Evolutionary conservation across 2,888 invertebrate genomes (phyloP), one percentile per base, ranked within the genome.

Genomic region (Laspeyria flexula): DNA sequence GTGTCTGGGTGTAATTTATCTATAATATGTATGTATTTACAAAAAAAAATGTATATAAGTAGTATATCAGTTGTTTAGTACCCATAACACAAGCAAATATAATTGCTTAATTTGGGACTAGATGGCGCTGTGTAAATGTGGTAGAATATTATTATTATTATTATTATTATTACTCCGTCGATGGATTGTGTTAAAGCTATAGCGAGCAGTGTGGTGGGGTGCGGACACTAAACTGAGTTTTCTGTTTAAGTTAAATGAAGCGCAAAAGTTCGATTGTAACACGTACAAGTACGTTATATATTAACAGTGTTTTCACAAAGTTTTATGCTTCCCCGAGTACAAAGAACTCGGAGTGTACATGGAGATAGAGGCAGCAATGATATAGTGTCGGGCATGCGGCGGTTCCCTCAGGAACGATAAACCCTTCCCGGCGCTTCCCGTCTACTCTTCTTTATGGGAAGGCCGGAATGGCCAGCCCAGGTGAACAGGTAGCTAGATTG

Each of bases 381-480:
- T 92, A 88, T 91, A 92, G 90, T 90, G 90, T 75, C 86, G 88
- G 90, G 88, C 87, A 82, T 77, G 81, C 84, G 85, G 85, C 77
- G 76, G 85, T 71, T 90, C 92, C 92, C 91, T 81, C 74, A 86
- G 92, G 92, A 79, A 83, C 91, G 88, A 91, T 91, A 92, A 92
- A 91, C 90, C 91, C 91, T 88, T 87, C 90, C 86, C 81, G 81
- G 70, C 79, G 84, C 90, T 88, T 88, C 88, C 90, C 88, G 86
- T 85, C 85, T 88, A 86, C 90, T 90, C 90, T 91, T 90, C 91
- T 92, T 91, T 92, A 92, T 91, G 90, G 89, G 86, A 81, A 90
- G 90, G 87, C 84, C 87, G 87, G 87, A 88, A 89, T 86, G 88
- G 89, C 86, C 87, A 85, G 86, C 86, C 86, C 90, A 90, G 89